These are phyloP conservation scores for Psilanteris sp. DNA, from an alignment of 1,140 invertebrate genomes.

Conservation along the genomic window DNA sequence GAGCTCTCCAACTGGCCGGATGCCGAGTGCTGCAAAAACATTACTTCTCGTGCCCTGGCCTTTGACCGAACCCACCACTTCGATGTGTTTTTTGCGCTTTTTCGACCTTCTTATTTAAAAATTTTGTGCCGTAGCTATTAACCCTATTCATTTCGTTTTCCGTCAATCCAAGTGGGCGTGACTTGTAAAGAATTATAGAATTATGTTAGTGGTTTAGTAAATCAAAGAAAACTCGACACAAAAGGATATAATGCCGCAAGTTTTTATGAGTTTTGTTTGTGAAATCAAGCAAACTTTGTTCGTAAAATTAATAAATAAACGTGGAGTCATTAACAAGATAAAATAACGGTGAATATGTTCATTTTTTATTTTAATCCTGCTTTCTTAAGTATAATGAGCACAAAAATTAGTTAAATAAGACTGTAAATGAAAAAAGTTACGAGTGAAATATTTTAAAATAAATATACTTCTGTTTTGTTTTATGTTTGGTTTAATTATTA, in stretches of 20 bases:
- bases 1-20: slow-evolving; percentile 3
- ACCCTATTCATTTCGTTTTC: slow-evolving; percentile 5
- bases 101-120: slow-evolving; percentile 2
- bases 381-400: no score
- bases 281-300: background rate
- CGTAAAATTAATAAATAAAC: background rate
- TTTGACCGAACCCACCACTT: background rate
- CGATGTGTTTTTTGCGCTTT: slow-evolving; percentile 1
- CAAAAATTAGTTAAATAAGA: no score
- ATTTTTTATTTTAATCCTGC: no score
- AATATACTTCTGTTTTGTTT: no score
- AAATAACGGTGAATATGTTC: no score
- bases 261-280: background rate
- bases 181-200: background rate
- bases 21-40: slow-evolving; percentile 13
- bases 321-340: no score
- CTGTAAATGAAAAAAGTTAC: no score
- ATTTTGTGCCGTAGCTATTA: slow-evolving; percentile 1
- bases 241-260: background rate
- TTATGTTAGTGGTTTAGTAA: background rate
- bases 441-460: no score
- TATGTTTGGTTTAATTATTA: no score
- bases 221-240: slow-evolving; percentile 5
- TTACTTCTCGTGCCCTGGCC: slow-evolving; percentile 5
- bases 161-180: background rate